Percentiles rank a stretch among this genome's conserved stretches.
phyloP scores from a whole-genome alignment of 2,113 vertebrate genomes.

The Polyodon spathula region DNA sequence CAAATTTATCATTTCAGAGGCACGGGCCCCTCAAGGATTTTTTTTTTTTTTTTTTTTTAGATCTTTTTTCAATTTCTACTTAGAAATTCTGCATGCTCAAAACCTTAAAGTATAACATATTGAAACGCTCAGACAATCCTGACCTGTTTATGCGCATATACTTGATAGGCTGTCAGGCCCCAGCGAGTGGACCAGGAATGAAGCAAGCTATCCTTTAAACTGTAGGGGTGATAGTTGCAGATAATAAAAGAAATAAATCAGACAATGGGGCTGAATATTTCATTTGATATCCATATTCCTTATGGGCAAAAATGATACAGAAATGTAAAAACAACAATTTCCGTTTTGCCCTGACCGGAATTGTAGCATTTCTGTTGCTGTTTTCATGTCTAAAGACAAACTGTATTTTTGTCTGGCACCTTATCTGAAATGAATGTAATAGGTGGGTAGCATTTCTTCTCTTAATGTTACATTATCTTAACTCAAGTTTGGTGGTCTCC shows the following conservation, averaged over 20 bases:
- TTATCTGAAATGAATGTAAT: conserved; percentile 58
- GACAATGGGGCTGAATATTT: conserved; percentile 76
- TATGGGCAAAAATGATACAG: conserved; percentile 71
- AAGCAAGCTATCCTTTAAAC: conserved; percentile 65
- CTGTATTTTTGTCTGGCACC: conserved; percentile 45
- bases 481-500: conserved; percentile 28
- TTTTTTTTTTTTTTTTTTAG: conserved; percentile 32
- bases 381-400: conserved; percentile 64
- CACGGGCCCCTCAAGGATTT: conserved; percentile 47
- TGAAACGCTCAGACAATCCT: conserved; percentile 53
- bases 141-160: conserved; percentile 64
- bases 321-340: conserved; percentile 76
- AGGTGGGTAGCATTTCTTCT: conserved; percentile 60
- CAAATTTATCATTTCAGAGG: conserved; percentile 55
- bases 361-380: conserved; percentile 56
- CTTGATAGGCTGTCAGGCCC: conserved; percentile 66
- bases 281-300: conserved; percentile 85
- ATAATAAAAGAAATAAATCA: conserved; percentile 80
- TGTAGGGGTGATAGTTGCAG: conserved; percentile 63
- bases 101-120: conserved; percentile 61
- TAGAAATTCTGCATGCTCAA: conserved; percentile 48
- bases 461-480: conserved; percentile 59
- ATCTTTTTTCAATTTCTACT: conserved; percentile 45
- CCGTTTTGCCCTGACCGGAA: conserved; percentile 58
- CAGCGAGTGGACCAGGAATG: conserved; percentile 52